Conservation (phyloP, 1,140 invertebrate species). For the Orius insidiosus region DNA sequence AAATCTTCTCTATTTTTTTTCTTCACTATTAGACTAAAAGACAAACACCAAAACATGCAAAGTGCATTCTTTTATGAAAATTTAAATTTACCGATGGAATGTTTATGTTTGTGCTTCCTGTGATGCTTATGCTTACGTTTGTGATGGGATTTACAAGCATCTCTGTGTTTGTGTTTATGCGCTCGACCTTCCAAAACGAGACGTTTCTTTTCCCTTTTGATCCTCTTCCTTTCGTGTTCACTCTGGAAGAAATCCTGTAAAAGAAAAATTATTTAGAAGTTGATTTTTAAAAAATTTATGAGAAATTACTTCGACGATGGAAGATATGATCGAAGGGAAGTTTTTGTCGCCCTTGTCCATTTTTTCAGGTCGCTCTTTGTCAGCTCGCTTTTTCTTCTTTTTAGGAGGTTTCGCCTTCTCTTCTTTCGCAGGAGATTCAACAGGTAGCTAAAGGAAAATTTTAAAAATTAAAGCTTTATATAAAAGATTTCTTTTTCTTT, state of each 20-base stretch:
- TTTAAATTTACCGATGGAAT: conserved; percentile 17
- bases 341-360: conserved; percentile 37
- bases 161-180: conserved; percentile 32
- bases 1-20: not conserved
- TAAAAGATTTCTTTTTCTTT: not conserved
- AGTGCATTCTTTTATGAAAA: not conserved
- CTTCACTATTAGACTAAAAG: no score
- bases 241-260: conserved; percentile 11
- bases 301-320: not conserved
- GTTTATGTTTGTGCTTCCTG: conserved; percentile 43
- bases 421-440: conserved; percentile 26
- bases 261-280: conserved; percentile 1
- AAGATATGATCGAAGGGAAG: conserved; percentile 15
- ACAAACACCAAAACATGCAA: no score
- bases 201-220: conserved; percentile 32
- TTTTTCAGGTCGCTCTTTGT: conserved; percentile 26
- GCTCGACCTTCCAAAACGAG: conserved; percentile 28
- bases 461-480: no score
- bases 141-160: conserved; percentile 44
- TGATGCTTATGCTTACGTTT: conserved; percentile 56
- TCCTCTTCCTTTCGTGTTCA: conserved; percentile 14
- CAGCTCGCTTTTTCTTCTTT: conserved; percentile 24
- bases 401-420: conserved; percentile 46
- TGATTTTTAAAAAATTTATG: not conserved
- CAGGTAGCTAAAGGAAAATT: no score